Evolutionary conservation across 2,888 invertebrate species (phyloP), one percentile per base, ranked within the genome.

Genomic region (Agonopterix heracliana): DNA sequence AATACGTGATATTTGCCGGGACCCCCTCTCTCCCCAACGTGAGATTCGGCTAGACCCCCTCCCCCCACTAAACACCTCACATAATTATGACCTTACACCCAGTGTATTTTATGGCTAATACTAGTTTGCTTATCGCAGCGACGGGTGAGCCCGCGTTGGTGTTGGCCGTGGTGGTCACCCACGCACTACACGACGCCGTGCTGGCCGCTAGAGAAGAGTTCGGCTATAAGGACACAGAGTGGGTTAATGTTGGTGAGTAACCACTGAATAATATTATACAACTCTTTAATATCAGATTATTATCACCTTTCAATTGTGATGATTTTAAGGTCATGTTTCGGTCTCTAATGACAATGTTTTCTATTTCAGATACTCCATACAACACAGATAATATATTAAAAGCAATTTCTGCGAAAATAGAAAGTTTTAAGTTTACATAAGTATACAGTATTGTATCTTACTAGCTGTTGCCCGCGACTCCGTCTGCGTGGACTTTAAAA

Each of bases 111-210:
- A n/a, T n/a, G n/a, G n/a, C n/a, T n/a, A n/a, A 17, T 17, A 17
- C 2, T 36, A 5, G 38, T 4, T n/a, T 10, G 4, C 9, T n/a
- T 38, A 9, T 36, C 17, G 10, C 61, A 91, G 91, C 90, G 10
- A 89, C 90, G 1, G 90, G 89, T 1, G 91, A 91, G 63, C 91
- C 91, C 3, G 81, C 90, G 1, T 65, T 89, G 13, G 89, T 87
- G 54, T 59, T 90, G 54, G 62, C 85, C 0, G 63, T 88, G 4
- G 71, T 78, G 1, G 71, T 89, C n/a, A 81, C 91, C 7, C 81
- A 92, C 54, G 93, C 93, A 0, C 78, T 94, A 9, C 89, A 92
- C 34, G 79, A 91, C 50, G 91, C 93, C 2, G 71, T 94, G 10
- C 70, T 89, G 44, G 89, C 91, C 8, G 93, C 92, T 0, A 81